Evolutionary conservation across 1,140 invertebrate genomes (phyloP).

Genomic region (Apis cerana): DNA sequence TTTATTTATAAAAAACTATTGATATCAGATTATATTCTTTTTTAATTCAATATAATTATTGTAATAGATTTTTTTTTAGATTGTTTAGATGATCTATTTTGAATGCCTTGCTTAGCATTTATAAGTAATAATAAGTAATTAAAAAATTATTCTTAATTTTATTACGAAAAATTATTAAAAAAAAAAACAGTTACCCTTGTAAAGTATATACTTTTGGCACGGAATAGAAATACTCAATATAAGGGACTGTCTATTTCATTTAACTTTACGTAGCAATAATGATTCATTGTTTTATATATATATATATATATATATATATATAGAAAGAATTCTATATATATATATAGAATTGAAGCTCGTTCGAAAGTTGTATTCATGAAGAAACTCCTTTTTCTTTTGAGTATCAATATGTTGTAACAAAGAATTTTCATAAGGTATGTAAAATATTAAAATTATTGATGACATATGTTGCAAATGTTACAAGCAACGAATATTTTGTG

Average conservation of each 20-base stretch:
- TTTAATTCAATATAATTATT: no score
- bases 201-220: slow-evolving; percentile 52
- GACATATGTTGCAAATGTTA: background rate
- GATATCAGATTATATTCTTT: no score
- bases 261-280: background rate
- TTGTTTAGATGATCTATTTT: no score
- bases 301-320: background rate
- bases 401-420: background rate
- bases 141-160: background rate
- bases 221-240: slow-evolving; percentile 11
- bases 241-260: slow-evolving; percentile 8
- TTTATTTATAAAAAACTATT: no score
- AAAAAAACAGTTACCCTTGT: background rate
- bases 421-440: background rate
- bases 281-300: background rate
- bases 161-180: slow-evolving; percentile 3
- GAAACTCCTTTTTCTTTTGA: background rate
- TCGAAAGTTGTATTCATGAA: slow-evolving; percentile 10
- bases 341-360: slow-evolving; percentile 33
- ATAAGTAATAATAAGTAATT: background rate
- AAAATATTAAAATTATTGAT: slow-evolving; percentile 5
- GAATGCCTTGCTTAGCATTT: no score
- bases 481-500: slow-evolving; percentile 40
- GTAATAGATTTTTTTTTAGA: no score
- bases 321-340: background rate